Evolutionary conservation across 1,140 invertebrate genomes (phyloP).

Genomic region (Calycopis cecrops): DNA sequence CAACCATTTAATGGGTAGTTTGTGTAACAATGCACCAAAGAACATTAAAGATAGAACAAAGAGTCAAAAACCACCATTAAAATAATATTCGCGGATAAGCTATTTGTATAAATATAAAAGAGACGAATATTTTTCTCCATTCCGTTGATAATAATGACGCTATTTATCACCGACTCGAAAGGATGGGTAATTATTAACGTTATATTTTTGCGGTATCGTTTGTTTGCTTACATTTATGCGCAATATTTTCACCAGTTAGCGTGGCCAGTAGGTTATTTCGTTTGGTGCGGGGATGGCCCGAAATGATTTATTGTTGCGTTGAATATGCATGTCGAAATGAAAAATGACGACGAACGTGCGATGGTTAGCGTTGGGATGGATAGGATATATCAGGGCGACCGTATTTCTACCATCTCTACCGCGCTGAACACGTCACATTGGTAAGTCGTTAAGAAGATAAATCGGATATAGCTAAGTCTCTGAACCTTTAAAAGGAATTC

Average conservation of each 20-base stretch:
- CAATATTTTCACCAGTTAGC: conserved; percentile 56
- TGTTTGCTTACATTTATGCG: conserved; percentile 57
- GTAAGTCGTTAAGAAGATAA: conserved; percentile 67
- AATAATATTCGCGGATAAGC: conserved; percentile 44
- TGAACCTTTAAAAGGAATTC: conserved; percentile 49
- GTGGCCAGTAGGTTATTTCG: conserved; percentile 63
- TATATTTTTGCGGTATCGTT: conserved; percentile 59
- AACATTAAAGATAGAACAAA: conserved; percentile 27
- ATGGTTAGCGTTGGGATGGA: conserved; percentile 43
- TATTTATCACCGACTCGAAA: conserved; percentile 67
- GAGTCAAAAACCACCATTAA: conserved; percentile 32
- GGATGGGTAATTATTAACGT: conserved; percentile 71
- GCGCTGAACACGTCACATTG: conserved; percentile 38
- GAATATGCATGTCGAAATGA: conserved; percentile 73
- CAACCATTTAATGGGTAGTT: conserved; percentile 5
- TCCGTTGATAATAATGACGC: conserved; percentile 67
- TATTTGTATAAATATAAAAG: conserved; percentile 66
- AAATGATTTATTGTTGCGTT: conserved; percentile 70
- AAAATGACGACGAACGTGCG: conserved; percentile 65
- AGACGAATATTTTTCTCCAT: conserved; percentile 57
- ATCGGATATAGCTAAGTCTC: conserved; percentile 47
- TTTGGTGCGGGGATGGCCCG: conserved; percentile 49
- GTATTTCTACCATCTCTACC: conserved; percentile 14
- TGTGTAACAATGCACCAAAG: not conserved
- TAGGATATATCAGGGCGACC: conserved; percentile 25